Base-by-base conservation (phyloP, 1,140 invertebrate species). In the Brachionus plicatilis region DNA sequence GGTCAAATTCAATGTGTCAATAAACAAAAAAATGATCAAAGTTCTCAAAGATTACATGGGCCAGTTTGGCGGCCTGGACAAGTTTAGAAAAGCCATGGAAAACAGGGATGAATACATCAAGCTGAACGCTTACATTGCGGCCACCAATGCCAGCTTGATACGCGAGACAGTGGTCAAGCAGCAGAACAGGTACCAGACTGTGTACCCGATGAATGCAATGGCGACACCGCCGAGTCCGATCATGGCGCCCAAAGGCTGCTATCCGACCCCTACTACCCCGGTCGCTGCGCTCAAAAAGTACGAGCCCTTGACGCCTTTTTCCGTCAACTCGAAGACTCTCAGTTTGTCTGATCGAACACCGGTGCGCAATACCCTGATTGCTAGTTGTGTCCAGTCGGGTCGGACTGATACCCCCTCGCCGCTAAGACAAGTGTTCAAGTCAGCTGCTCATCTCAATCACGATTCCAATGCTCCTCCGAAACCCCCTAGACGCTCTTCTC, bases 21-120 rank as follows among this genome's bases (percentile, higher is more conserved):
- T 82, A 60, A 68, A 68, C 27, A 82, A 82, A 82, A 82, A 82
- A 45, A 43, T 82, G 53, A 47, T 82, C 27, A 60, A 82, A 68
- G 24, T 43, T 11, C 24, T 82, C 8, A 82, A 66, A 47, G 79
- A 60, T 0, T 82, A 82, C 33, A 82, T 82, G 1, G 24, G 41
- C 43, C 50, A 82, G 24, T 82, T 29, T 37, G 79, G 65, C 20
- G 37, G 79, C 1, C 24, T 82, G 37, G 79, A 82, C 9, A 68
- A 60, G 53, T 82, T 82, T 29, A 82, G 66, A 68, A 82, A 47
- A 65, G 53, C 50, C 7, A 43, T 82, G 53, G 43, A 82, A 60
- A 68, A 82, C 33, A 27, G 43, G 17, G 65, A 60, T 6, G 79
- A 82, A 11, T 45, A 47, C n/a, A 65, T 43, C 11, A 82, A 65